Base-by-base conservation (phyloP, 2,797 vertebrate species). In the Phaenicophaeus curvirostris region DNA sequence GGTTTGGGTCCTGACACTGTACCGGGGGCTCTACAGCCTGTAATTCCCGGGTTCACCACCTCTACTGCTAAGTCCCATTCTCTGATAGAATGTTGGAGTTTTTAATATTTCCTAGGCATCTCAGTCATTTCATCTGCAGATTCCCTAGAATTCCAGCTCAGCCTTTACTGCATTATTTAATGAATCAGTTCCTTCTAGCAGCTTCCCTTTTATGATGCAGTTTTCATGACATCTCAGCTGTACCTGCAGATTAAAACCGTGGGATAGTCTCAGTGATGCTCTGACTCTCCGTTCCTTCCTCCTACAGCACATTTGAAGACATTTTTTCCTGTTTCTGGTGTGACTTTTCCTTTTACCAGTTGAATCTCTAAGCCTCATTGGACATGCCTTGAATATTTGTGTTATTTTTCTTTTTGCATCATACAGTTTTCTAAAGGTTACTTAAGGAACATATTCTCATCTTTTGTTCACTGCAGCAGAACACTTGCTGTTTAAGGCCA, bases 31-130 rank as follows among this genome's bases (percentile, higher is more conserved):
- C 57, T 68, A 39, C 42, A 78, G 25, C 61, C 57, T 24, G 21
- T 16, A 5, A 15, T 10, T 27, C 39, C 48, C 0, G 0, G 16
- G 19, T 7, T n/a, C 2, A 2, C 24, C 48, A 41, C 30, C 44
- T 14, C 28, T 44, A 17, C 31, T 23, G 21, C 14, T n/a, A 41
- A 27, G 23, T 30, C 54, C 18, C 9, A 8, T 27, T 69, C 18
- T 42, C 10, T 42, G 21, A 13, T 1, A 46, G 39, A 61, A 35
- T 4, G 2, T 12, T 17, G 55, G 46, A 28, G n/a, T 39, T 65
- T 50, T 84, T 33, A 71, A 11, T 55, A 51, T 74, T 82, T 66
- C 15, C 74, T 59, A 31, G 42, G 57, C 33, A 80, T 48, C 25
- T 76, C 61, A 31, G 35, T 48, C 15, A 31, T 73, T 93, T 62